These are phyloP conservation scores for Albula glossodonta DNA, from an alignment of 2,113 vertebrate species.

Conservation along the genomic window DNA sequence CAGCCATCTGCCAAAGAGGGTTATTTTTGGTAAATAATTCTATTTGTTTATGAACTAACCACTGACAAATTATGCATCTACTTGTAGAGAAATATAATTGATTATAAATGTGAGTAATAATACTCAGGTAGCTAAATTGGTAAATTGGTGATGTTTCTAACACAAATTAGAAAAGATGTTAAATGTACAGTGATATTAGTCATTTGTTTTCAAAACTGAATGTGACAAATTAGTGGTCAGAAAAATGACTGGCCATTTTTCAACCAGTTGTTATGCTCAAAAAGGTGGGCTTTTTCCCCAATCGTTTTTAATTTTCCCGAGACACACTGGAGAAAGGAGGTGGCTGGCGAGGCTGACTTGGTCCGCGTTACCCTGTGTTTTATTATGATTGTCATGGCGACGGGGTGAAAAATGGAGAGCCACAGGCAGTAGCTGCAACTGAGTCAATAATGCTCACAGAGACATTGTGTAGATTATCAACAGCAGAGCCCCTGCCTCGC, in stretches of 20 bases:
- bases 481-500: conserved; percentile 66
- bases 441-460: conserved; percentile 78
- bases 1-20: too few relatives aligned
- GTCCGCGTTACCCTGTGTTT: conserved; percentile 62
- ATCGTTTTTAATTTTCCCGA: conserved; percentile 21
- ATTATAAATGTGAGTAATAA: too few relatives aligned
- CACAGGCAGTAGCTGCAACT: conserved; percentile 67
- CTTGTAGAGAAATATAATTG: too few relatives aligned
- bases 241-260: neutral
- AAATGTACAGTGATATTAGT: neutral
- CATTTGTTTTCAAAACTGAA: neutral
- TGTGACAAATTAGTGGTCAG: neutral
- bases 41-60: too few relatives aligned
- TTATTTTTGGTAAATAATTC: too few relatives aligned
- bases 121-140: too few relatives aligned
- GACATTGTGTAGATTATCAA: conserved; percentile 75
- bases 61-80: too few relatives aligned
- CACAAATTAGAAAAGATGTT: neutral
- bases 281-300: neutral
- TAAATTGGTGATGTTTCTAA: neutral
- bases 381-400: conserved; percentile 76
- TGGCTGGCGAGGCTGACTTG: conserved; percentile 44
- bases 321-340: conserved; percentile 22
- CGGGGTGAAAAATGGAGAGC: conserved; percentile 72
- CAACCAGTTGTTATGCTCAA: neutral